Conservation (phyloP, 2,113 vertebrate species). For the Ovis aries region ARS-UI_Ramb_v3.0 NC_056054.1:249641001-249641500, state of each 20-base stretch:
- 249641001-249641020: background rate
- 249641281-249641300: conserved; percentile 46
- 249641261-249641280: conserved; percentile 37
- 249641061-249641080: background rate
- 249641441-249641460: background rate
- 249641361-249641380: conserved; percentile 49
- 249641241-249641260: background rate
- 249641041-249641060: background rate
- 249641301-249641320: conserved; percentile 17
- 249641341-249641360: conserved; percentile 47
- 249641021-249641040: background rate
- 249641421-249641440: background rate
- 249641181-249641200: background rate
- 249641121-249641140: background rate
- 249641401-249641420: conserved; percentile 20
- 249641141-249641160: background rate
- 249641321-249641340: background rate
- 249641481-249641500: conserved; percentile 4
- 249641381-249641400: background rate
- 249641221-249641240: background rate
- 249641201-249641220: background rate
- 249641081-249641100: background rate
- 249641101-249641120: background rate
- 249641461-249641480: background rate
- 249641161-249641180: background rate